These are phyloP conservation scores for Prorops nasuta DNA, from an alignment of 1,140 invertebrate species.

Conservation along the genomic window DNA sequence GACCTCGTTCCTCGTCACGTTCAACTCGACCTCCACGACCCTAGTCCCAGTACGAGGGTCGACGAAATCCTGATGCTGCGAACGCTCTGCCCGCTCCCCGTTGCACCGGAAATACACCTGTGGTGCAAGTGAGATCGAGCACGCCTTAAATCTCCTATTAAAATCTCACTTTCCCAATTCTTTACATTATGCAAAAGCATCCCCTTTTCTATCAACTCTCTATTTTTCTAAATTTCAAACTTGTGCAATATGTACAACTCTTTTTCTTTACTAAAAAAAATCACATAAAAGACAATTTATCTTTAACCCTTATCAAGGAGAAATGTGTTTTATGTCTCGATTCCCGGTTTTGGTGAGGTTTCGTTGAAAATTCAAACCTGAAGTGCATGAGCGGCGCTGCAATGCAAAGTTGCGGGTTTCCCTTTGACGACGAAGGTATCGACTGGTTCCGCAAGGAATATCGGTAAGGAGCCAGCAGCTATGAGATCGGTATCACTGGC, in stretches of 20 bases:
- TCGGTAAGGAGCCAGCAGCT: conserved; percentile 63
- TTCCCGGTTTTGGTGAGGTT: too few relatives aligned
- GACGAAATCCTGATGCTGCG: conserved; percentile 66
- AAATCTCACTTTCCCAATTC: too few relatives aligned
- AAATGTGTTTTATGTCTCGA: too few relatives aligned
- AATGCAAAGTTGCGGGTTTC: conserved; percentile 81
- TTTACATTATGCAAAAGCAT: too few relatives aligned
- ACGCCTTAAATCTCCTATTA: too few relatives aligned
- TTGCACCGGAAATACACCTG: conserved; percentile 87
- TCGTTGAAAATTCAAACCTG: conserved; percentile 35
- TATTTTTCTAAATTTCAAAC: too few relatives aligned
- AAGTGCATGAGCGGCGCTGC: conserved; percentile 82
- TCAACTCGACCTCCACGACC: conserved; percentile 81
- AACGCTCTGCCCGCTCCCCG: conserved; percentile 69
- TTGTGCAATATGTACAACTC: too few relatives aligned
- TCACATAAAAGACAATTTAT: too few relatives aligned
- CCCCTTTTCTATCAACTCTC: too few relatives aligned
- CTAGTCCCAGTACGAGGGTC: conserved; percentile 85
- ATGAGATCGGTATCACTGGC: conserved; percentile 54
- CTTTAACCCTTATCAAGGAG: too few relatives aligned
- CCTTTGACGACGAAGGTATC: conserved; percentile 85
- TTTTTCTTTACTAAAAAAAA: too few relatives aligned
- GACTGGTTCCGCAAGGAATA: conserved; percentile 82
- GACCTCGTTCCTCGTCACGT: conserved; percentile 86
- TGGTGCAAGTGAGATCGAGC: too few relatives aligned